phyloP scores from a whole-genome alignment of 2,888 invertebrate species.

The Morinoia aosen region DNA sequence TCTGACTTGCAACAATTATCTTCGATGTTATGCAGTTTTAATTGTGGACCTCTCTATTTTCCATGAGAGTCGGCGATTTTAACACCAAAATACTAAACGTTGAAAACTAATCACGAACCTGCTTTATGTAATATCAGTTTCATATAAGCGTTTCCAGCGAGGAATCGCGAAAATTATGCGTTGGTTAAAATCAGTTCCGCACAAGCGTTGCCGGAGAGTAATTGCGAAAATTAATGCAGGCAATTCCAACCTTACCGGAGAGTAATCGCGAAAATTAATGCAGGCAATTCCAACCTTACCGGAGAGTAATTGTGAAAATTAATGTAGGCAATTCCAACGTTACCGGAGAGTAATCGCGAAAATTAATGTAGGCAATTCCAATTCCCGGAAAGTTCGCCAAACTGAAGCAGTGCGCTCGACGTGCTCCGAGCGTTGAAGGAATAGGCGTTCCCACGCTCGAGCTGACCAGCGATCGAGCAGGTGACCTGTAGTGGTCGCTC shows the following conservation, averaged over 20 bases:
- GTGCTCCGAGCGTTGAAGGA: neutral
- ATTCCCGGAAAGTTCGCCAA: neutral
- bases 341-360: neutral
- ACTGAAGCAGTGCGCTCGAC: neutral
- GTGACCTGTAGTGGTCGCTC: slow-evolving; percentile 50
- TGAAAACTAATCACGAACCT: neutral
- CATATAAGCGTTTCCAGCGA: neutral
- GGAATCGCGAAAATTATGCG: no score
- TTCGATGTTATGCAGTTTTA: neutral
- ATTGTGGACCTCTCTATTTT: neutral
- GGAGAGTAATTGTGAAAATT: no score
- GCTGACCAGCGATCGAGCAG: slow-evolving; percentile 32
- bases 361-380: neutral
- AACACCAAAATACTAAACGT: neutral
- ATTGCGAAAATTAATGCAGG: no score
- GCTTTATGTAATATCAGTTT: neutral
- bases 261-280: no score
- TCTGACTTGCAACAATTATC: neutral
- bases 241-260: no score
- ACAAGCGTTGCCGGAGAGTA: no score
- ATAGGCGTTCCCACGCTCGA: slow-evolving; percentile 41
- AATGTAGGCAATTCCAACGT: no score
- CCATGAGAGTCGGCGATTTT: neutral
- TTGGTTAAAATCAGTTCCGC: no score
- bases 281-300: no score